Conservation (phyloP, 2,797 vertebrate species). For the Xenops minutus region DNA sequence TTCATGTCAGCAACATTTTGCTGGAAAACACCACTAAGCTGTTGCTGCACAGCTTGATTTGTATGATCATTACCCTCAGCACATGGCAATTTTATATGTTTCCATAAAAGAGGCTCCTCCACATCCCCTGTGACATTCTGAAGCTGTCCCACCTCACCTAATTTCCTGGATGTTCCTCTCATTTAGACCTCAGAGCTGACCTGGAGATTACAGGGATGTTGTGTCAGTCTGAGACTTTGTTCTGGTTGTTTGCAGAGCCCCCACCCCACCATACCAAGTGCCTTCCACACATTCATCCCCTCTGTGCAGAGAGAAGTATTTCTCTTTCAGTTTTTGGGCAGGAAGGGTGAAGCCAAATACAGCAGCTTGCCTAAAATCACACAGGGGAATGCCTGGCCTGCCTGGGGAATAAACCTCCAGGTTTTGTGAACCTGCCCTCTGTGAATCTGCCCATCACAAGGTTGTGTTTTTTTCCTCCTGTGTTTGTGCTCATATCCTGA, state of each 20-base stretch:
- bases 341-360: not conserved
- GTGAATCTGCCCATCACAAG: not conserved
- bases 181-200: not conserved
- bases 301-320: not conserved
- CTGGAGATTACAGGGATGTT: not conserved
- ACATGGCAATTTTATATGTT: not conserved
- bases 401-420: not conserved
- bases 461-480: not conserved
- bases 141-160: not conserved
- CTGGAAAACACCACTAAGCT: not conserved
- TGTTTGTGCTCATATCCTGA: not conserved
- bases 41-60: not conserved
- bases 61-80: not conserved
- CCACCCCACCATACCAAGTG: accelerated
- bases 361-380: not conserved
- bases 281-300: not conserved
- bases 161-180: not conserved
- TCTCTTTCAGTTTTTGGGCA: not conserved
- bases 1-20: not conserved
- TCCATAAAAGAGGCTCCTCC: not conserved
- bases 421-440: not conserved
- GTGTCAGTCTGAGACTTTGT: not conserved
- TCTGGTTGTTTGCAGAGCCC: slow-evolving; percentile 17
- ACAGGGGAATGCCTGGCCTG: not conserved
- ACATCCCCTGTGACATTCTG: not conserved